Evolutionary conservation across 1,140 invertebrate species (phyloP).

Genomic region (Brachionus rubens): DNA sequence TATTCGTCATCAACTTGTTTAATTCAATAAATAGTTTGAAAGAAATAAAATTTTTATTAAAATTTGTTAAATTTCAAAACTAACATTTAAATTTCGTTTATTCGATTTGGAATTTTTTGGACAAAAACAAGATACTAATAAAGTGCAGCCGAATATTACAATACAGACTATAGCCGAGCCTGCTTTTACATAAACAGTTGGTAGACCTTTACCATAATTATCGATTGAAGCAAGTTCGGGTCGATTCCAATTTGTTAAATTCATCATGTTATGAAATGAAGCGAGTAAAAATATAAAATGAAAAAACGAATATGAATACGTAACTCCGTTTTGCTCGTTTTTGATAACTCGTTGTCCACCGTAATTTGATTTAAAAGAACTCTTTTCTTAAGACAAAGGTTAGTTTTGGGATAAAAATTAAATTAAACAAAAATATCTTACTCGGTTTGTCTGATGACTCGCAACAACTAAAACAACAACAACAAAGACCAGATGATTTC

Average conservation of each 20-base stretch:
- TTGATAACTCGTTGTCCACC: conserved; percentile 66
- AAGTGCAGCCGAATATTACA: conserved; percentile 50
- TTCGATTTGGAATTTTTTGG: not conserved
- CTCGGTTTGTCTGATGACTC: conserved; percentile 8
- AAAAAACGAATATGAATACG: conserved; percentile 96
- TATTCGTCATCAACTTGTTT: not conserved
- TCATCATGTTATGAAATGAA: conserved; percentile 99
- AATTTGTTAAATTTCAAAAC: conserved; percentile 13
- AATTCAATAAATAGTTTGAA: not conserved
- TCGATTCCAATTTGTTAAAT: conserved; percentile 93
- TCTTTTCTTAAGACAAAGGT: conserved; percentile 13
- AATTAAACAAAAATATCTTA: not conserved
- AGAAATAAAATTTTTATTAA: no score
- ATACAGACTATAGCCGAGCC: conserved; percentile 52
- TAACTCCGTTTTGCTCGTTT: conserved; percentile 88
- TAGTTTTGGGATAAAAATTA: not conserved
- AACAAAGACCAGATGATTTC: not conserved
- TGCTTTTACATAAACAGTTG: conserved; percentile 54
- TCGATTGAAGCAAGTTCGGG: conserved; percentile 50
- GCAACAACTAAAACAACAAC: conserved; percentile 47
- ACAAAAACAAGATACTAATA: conserved; percentile 47
- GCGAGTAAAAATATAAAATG: conserved; percentile 95
- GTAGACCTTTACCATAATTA: conserved; percentile 51
- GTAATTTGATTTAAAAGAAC: conserved; percentile 27
- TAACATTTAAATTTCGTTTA: conserved; percentile 42